These are phyloP conservation scores for Stramonita haemastoma DNA, from an alignment of 2,888 invertebrate genomes.

Conservation along the genomic window DNA sequence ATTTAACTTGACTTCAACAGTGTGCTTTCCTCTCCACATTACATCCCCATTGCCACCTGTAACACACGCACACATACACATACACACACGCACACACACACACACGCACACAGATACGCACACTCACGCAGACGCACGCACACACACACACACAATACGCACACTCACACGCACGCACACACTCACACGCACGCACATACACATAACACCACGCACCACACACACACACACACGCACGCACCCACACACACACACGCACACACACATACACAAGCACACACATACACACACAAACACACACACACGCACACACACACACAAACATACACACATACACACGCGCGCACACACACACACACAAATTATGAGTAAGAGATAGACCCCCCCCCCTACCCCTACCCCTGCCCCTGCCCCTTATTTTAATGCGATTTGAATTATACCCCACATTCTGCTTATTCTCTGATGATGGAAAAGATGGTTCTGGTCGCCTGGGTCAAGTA, in stretches of 20 bases:
- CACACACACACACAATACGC: not conserved
- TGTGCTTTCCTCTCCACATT: not conserved
- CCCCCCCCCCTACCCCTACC: not conserved
- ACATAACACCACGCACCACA: not conserved
- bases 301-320: not conserved
- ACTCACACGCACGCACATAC: not conserved
- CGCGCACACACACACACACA: not conserved
- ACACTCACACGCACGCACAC: not conserved
- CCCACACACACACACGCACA: not conserved
- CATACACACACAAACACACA: conserved; percentile 5
- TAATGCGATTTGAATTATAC: conserved; percentile 15
- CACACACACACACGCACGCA: not conserved
- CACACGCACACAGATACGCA: not conserved
- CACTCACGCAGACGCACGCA: not conserved
- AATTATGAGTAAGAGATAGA: not conserved
- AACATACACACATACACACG: not conserved
- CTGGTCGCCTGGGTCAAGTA: not conserved
- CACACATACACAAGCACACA: conserved; percentile 19
- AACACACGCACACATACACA: not conserved
- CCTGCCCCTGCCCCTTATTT: not conserved
- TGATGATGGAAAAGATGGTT: not conserved
- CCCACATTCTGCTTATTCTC: not conserved
- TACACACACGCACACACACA: not conserved
- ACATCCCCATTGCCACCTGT: not conserved
- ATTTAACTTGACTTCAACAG: not conserved